Conservation (phyloP, 2,797 vertebrate genomes). For the Labroides dimidiatus region DNA sequence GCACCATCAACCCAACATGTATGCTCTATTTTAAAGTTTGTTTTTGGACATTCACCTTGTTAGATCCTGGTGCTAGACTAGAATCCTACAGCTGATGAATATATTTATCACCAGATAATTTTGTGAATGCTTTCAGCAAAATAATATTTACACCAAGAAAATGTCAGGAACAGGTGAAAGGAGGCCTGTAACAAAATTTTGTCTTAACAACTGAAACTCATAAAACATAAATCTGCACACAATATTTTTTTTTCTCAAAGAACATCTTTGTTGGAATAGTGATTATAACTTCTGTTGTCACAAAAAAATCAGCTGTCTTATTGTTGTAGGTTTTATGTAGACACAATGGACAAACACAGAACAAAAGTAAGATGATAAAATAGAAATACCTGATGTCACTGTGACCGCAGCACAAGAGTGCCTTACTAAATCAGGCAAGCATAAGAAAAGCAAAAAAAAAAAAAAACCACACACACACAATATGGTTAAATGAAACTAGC, state of each 20-base stretch:
- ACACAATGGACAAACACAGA: not conserved
- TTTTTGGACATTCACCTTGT: not conserved
- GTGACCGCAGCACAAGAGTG: not conserved
- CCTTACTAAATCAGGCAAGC: constrained; percentile 22
- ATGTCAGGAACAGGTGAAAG: not conserved
- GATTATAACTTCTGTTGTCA: not conserved
- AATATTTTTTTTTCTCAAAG: not conserved
- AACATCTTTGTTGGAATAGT: not conserved
- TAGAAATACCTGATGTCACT: constrained; percentile 12
- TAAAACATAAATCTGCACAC: not conserved
- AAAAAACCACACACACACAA: no score
- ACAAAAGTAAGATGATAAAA: constrained; percentile 3
- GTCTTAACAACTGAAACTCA: not conserved
- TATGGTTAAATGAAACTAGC: constrained; percentile 38
- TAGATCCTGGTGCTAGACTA: not conserved
- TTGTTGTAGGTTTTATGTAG: not conserved
- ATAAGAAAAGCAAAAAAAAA: constrained; percentile 48
- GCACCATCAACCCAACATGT: constrained; percentile 11
- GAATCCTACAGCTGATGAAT: not conserved
- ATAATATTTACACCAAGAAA: not conserved
- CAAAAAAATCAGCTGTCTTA: not conserved
- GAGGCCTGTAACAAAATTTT: not conserved
- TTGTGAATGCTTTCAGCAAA: not conserved
- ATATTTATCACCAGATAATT: not conserved
- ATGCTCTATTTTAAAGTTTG: not conserved